Base-by-base conservation (phyloP, 2,113 vertebrate species). In the Ailurus styani region DNA sequence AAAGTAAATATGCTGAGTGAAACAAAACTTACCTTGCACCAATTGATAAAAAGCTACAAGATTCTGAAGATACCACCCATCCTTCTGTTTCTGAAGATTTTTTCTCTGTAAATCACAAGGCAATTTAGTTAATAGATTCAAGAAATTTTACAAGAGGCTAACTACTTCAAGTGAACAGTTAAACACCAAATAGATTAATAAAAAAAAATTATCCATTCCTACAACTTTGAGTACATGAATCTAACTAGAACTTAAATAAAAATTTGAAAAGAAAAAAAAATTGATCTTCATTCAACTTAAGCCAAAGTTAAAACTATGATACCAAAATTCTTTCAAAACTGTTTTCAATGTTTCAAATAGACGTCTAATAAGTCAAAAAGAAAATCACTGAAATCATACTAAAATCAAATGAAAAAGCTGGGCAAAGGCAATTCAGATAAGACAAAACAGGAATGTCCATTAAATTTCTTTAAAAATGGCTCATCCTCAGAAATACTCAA, bases 11-110 rank as follows among this genome's bases (percentile, higher is more conserved):
- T 27, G 3, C 12, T 25, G 14, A 83, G 21, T 47, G 14, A 92
- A 45, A 64, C 34, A 75, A 91, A 97, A 99, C 98, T 99, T 98
- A 99, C 99, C 99, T 99, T 90, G 99, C 99, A 88, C 99, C 99
- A 14, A 99, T 99, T 94, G 99, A 99, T 99, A 99, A 99, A 98
- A 99, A 99, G 98, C 99, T 99, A 97, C 99, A 99, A 52, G 99
- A 99, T 98, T 99, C 99, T 13, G 99, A 99, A 29, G 99, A 99
- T 84, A 99, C 99, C 23, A 99, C 99, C 99, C 99, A 99, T 81
- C 99, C 99, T 98, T 99, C 99, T 0, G 99, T 99, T 98, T 99
- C 99, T 96, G 98, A 98, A 90, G 99, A 98, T 64, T 98, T 99
- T 91, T 99, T 99, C 79, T 97, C 99, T 99, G 96, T 95, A 98